phyloP scores from a whole-genome alignment of 2,888 invertebrate genomes.

The Prenolepis imparis region DNA sequence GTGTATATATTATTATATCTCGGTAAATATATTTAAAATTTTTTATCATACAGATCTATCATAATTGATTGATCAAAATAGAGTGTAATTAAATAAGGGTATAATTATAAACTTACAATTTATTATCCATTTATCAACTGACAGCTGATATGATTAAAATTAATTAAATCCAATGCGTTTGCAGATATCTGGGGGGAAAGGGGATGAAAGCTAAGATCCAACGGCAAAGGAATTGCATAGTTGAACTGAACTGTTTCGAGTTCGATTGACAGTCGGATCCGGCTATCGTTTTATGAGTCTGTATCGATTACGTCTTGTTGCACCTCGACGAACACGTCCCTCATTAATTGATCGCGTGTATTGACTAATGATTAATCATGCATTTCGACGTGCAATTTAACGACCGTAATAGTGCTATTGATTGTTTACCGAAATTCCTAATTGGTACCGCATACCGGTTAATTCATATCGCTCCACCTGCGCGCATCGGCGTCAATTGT shows the following conservation, averaged over 20 bases:
- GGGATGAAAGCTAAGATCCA: not conserved
- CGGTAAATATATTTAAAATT: not conserved
- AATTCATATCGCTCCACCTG: slow-evolving; percentile 13
- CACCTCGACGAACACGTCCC: slow-evolving; percentile 14
- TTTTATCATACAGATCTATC: not conserved
- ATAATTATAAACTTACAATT: not conserved
- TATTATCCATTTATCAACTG: not conserved
- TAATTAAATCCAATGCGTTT: not conserved
- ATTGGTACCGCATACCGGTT: slow-evolving; percentile 14
- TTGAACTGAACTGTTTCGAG: not conserved
- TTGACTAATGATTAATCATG: slow-evolving; percentile 29
- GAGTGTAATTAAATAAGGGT: not conserved
- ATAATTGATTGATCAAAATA: not conserved
- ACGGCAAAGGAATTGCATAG: not conserved
- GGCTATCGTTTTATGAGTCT: not conserved
- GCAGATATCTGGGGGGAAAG: not conserved
- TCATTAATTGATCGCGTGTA: slow-evolving; percentile 29
- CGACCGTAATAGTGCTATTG: slow-evolving; percentile 1
- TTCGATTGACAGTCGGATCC: not conserved
- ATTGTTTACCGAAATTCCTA: slow-evolving; percentile 45
- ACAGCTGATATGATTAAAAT: not conserved
- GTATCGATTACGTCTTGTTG: slow-evolving; percentile 7
- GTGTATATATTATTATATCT: not conserved
- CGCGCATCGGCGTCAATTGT: not conserved
- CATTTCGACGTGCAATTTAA: slow-evolving; percentile 18